A percentile compares a stretch with the other conserved stretches of the same genome.
These are phyloP conservation scores for Agriopis marginaria DNA, from an alignment of 2,888 invertebrate species.

Conservation along the genomic window DNA sequence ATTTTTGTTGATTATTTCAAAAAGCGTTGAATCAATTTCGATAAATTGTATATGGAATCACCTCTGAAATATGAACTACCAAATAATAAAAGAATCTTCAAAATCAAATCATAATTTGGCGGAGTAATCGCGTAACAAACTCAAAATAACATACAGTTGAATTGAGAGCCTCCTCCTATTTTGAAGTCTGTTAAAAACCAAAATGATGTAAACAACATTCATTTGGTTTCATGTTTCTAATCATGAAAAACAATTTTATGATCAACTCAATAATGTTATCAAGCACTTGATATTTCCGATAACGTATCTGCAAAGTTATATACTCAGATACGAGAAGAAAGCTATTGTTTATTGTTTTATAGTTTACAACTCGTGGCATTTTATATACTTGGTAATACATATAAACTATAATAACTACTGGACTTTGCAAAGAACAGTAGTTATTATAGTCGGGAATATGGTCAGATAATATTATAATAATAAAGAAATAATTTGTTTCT, in stretches of 20 bases:
- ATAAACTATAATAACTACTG: too few species aligned
- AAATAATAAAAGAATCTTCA: too few species aligned
- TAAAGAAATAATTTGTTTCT: not conserved
- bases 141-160: too few species aligned
- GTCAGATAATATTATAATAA: too few species aligned
- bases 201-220: not conserved
- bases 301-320: constrained; percentile 24
- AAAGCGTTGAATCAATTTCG: too few species aligned
- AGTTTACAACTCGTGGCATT: constrained; percentile 6
- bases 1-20: too few species aligned
- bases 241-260: constrained; percentile 18
- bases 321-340: constrained; percentile 24
- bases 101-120: too few species aligned
- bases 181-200: not conserved
- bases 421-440: constrained; percentile 3
- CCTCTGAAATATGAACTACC: too few species aligned
- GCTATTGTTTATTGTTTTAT: constrained; percentile 18
- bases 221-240: not conserved
- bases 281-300: constrained; percentile 16
- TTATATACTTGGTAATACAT: not conserved
- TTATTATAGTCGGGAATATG: not conserved
- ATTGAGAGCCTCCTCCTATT: too few species aligned
- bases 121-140: too few species aligned
- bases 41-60: too few species aligned
- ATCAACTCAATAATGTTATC: constrained; percentile 18